Percentiles rank a stretch among this genome's conserved stretches.
Conservation (phyloP, 2,113 vertebrate species). For the Cichladusa arquata region DNA sequence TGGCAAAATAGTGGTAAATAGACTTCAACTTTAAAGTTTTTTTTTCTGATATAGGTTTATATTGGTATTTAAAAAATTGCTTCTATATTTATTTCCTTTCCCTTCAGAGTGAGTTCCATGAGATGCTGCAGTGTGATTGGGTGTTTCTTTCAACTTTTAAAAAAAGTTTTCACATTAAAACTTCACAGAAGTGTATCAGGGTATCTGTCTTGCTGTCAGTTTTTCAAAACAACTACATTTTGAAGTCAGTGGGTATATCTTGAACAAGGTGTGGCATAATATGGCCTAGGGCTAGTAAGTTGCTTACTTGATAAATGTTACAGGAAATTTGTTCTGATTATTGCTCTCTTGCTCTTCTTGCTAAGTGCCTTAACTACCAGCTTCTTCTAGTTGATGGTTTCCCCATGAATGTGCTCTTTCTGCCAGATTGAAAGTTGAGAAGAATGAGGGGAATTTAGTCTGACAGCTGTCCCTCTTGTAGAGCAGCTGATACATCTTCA, state of each 20-base stretch:
- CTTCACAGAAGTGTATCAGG: background rate
- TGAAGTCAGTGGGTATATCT: conserved; percentile 3
- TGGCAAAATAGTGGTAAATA: background rate
- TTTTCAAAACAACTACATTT: background rate
- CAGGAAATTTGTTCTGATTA: background rate
- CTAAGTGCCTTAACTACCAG: background rate
- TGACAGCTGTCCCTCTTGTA: background rate
- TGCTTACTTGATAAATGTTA: background rate
- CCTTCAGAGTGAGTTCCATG: background rate
- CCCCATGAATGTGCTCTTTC: background rate
- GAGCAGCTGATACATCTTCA: background rate
- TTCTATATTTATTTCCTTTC: background rate
- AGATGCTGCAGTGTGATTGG: background rate
- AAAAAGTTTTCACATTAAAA: background rate
- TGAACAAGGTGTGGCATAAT: background rate
- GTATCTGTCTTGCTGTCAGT: background rate
- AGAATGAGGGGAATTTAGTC: background rate
- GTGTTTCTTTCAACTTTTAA: background rate
- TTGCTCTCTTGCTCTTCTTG: background rate
- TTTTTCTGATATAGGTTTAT: background rate
- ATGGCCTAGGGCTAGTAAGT: background rate
- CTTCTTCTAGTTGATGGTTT: background rate
- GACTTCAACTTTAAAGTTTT: background rate
- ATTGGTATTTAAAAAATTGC: background rate
- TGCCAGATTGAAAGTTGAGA: background rate